Percentiles rank a stretch among this genome's conserved stretches.
Conservation (phyloP, 2,888 invertebrate genomes). For the Sarcophaga caerulescens region DNA sequence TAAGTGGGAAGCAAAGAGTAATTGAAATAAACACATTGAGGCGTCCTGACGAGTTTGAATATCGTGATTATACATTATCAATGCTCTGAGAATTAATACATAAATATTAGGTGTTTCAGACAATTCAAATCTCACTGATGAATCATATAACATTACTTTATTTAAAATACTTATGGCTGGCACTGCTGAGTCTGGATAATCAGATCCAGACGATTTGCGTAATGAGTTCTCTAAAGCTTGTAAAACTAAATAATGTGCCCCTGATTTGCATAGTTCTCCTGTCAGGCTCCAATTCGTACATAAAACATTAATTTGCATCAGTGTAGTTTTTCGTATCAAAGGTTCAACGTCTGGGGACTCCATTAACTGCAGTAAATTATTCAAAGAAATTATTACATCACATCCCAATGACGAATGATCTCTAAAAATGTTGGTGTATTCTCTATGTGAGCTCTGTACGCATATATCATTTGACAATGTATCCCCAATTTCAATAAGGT, state of each 20-base stretch:
- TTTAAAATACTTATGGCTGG: slow-evolving; percentile 76
- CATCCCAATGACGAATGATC: slow-evolving; percentile 49
- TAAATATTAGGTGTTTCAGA: slow-evolving; percentile 73
- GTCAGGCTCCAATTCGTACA: slow-evolving; percentile 74
- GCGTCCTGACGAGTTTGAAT: slow-evolving; percentile 74
- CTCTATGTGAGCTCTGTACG: slow-evolving; percentile 70
- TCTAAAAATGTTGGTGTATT: slow-evolving; percentile 73
- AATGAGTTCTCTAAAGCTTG: slow-evolving; percentile 73
- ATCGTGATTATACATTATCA: slow-evolving; percentile 75
- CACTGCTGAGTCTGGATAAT: slow-evolving; percentile 73
- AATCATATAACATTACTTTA: slow-evolving; percentile 74
- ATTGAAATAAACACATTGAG: slow-evolving; percentile 74
- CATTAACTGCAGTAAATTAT: slow-evolving; percentile 75
- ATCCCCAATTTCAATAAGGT: slow-evolving; percentile 72
- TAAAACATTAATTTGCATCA: slow-evolving; percentile 77
- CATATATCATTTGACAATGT: slow-evolving; percentile 75
- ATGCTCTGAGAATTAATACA: slow-evolving; percentile 74
- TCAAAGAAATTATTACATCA: slow-evolving; percentile 63
- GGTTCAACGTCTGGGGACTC: slow-evolving; percentile 75
- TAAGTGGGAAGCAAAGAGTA: slow-evolving; percentile 74
- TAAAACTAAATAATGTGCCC: slow-evolving; percentile 72
- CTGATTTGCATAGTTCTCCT: slow-evolving; percentile 70
- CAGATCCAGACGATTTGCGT: slow-evolving; percentile 65
- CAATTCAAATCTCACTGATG: slow-evolving; percentile 73
- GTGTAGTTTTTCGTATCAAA: slow-evolving; percentile 76